Base-by-base conservation (phyloP, 2,113 vertebrate genomes). In the Heterochromis multidens region DNA sequence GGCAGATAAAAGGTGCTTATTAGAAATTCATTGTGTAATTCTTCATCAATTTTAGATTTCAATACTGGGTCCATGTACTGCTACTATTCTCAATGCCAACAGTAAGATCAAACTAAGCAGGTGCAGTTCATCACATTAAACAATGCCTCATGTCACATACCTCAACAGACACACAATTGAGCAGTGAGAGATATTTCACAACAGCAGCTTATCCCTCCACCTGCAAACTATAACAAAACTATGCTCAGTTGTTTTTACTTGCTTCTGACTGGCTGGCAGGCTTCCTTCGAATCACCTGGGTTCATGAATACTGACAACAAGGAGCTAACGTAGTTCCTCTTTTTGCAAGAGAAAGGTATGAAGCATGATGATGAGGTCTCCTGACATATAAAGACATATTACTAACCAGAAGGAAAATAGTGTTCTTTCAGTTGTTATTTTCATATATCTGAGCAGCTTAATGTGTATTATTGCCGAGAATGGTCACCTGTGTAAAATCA, bases 1-100 rank as follows among this genome's bases (percentile, higher is more conserved):
- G 89, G 89, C 89, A 92, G 79, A 88, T 83, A 82, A 12, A 81
- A 70, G 21, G 40, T 85, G 52, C 29, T 83, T 63, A 81, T 79
- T 29, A 84, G 12, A 85, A 72, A 67, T 83, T 23, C 27, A 83
- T 9, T n/a, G 4, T 29, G 16, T 70, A 29, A 77, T 77, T 79
- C 10, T 21, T 83, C 59, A 2, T 74, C 25, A 70, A 14, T 83
- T 72, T 84, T 67, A 84, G 29, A 58, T 87, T 77, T 81, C 33
- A 59, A 58, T 23, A 54, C 31, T 65, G 31, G 27, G 35, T 35
- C 27, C 14, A 61, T 27, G 7, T 60, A 49, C 80, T 88, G 79
- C 57, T 31, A 54, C 4, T 81, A 31, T 17, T 25, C 72, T 77
- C 25, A 81, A 60, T 57, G 56, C 27, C 49, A 58, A 65, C 4